phyloP scores from a whole-genome alignment of 2,797 vertebrate species.

The Taenioides sp. region DNA sequence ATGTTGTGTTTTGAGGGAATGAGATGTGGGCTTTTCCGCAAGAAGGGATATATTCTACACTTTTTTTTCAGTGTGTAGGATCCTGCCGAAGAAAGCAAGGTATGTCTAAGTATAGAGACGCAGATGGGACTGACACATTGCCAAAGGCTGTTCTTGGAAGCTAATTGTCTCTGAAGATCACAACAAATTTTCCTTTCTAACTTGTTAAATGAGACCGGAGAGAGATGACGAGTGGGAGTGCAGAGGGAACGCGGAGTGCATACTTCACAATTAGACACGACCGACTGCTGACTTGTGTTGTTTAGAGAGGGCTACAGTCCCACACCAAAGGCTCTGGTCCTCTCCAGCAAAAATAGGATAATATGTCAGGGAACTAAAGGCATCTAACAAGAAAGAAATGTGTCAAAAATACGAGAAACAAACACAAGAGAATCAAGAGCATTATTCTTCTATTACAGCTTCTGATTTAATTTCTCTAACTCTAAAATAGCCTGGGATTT shows the following conservation, averaged over 20 bases:
- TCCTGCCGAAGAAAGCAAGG: conserved; percentile 24
- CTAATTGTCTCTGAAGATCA: conserved; percentile 52
- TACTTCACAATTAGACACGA: conserved; percentile 54
- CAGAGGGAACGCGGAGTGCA: conserved; percentile 39
- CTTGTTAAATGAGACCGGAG: conserved; percentile 62
- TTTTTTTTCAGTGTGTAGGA: conserved; percentile 47
- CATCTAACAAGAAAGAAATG: conserved; percentile 21
- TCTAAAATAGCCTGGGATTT: conserved; percentile 22
- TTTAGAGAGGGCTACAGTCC: conserved; percentile 37
- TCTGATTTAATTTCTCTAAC: neutral
- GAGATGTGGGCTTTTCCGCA: neutral
- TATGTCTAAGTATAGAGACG: conserved; percentile 46
- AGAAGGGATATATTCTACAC: conserved; percentile 10
- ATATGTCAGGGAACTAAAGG: conserved; percentile 25
- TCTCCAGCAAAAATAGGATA: conserved; percentile 5
- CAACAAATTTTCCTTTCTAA: conserved; percentile 46
- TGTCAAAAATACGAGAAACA: conserved; percentile 25
- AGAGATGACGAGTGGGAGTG: conserved; percentile 56
- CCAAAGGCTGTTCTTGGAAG: conserved; percentile 52
- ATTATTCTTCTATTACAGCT: neutral
- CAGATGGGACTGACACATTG: conserved; percentile 44
- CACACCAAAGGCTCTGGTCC: conserved; percentile 9
- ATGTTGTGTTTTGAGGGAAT: conserved; percentile 7
- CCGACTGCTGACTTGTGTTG: conserved; percentile 46
- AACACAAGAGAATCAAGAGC: neutral